These are phyloP conservation scores for Aplodontia rufa DNA, from an alignment of 2,113 vertebrate genomes.

Conservation along the genomic window DNA sequence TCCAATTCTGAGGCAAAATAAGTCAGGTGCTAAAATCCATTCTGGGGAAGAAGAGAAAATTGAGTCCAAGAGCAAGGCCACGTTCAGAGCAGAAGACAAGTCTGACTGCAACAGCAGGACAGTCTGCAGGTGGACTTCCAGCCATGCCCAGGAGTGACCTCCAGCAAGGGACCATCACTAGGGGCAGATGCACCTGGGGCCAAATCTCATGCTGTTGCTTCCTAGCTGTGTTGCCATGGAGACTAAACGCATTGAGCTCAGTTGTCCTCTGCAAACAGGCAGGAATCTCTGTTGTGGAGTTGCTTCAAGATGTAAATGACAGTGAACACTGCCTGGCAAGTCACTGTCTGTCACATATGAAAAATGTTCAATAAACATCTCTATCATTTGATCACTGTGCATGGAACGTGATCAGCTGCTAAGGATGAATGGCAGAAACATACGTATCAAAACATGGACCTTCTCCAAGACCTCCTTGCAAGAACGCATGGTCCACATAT, in stretches of 20 bases:
- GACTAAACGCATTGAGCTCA: background rate
- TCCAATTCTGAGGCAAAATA: background rate
- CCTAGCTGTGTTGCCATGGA: background rate
- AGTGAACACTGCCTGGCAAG: background rate
- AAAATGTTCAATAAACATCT: background rate
- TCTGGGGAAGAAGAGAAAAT: background rate
- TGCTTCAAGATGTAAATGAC: background rate
- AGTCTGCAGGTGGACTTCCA: too few species aligned
- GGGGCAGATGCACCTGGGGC: rapidly evolving
- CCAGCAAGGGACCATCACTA: background rate
- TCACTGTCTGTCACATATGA: background rate
- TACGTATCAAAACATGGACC: too few species aligned
- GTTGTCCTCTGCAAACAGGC: background rate
- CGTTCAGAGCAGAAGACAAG: background rate
- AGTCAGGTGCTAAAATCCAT: background rate
- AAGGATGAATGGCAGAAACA: background rate
- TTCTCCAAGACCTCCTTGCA: background rate
- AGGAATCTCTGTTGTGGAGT: background rate
- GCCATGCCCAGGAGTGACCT: background rate
- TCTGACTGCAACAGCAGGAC: rapidly evolving
- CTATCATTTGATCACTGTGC: background rate
- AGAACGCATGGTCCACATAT: background rate
- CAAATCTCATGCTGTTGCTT: too few species aligned
- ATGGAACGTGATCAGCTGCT: background rate
- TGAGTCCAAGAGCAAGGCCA: background rate